Evolutionary conservation across 2,113 vertebrate species (phyloP).

Genomic region (Loxodonta africana): DNA sequence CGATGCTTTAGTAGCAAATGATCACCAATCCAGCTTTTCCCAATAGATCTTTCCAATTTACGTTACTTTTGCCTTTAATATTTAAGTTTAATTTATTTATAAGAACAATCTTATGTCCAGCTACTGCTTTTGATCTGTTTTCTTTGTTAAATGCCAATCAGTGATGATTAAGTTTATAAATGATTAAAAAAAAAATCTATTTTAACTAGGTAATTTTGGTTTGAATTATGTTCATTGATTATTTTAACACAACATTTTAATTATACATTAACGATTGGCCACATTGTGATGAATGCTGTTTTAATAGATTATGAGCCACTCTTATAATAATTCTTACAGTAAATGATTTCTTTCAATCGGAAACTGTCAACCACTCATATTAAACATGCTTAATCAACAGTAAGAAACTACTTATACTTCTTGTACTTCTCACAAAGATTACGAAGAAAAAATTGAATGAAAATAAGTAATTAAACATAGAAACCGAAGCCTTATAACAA

Average conservation of each 20-base stretch:
- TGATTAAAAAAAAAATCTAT: not conserved
- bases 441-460: not conserved
- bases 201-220: not conserved
- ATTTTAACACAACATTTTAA: not conserved
- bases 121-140: not conserved
- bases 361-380: not conserved
- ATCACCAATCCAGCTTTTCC: not conserved
- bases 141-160: not conserved
- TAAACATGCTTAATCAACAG: not conserved
- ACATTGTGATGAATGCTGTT: not conserved
- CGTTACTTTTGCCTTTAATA: not conserved
- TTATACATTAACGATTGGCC: not conserved
- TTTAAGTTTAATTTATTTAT: not conserved
- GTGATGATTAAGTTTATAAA: not conserved
- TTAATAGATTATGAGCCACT: not conserved
- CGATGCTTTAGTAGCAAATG: not conserved
- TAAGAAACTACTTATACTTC: not conserved
- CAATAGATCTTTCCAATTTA: not conserved
- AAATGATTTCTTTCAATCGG: not conserved
- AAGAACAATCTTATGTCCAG: not conserved
- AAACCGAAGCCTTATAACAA: not conserved
- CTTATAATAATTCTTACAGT: not conserved
- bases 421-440: not conserved
- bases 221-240: not conserved
- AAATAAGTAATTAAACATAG: not conserved